These are phyloP conservation scores for Anguilla pacifica DNA, from an alignment of 2,797 vertebrate species.

Conservation along the genomic window DNA sequence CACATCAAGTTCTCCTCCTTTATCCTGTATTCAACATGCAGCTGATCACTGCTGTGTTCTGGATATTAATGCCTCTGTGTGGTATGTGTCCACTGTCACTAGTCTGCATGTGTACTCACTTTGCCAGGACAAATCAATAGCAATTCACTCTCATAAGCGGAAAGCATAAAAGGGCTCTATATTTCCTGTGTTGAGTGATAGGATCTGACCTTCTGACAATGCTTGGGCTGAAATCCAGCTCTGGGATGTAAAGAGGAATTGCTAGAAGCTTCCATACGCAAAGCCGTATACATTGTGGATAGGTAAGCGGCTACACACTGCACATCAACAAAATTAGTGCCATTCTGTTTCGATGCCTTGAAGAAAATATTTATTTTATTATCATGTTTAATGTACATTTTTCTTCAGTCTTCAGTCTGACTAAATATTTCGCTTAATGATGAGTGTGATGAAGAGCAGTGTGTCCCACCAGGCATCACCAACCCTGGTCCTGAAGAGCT, in stretches of 20 bases:
- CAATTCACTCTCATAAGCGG: not conserved
- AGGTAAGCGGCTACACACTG: not conserved
- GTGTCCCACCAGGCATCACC: not conserved
- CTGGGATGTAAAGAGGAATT: not conserved
- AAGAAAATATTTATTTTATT: not conserved
- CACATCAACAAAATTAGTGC: not conserved
- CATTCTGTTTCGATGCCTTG: not conserved
- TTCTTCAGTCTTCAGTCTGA: not conserved
- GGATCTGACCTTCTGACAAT: conserved; percentile 1
- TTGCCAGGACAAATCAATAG: not conserved
- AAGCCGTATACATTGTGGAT: not conserved
- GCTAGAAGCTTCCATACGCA: not conserved
- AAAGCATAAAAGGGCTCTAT: not conserved
- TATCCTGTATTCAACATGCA: not conserved
- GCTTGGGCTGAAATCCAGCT: not conserved
- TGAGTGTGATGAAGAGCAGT: not conserved
- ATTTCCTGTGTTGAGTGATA: conserved; percentile 11
- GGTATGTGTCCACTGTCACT: not conserved
- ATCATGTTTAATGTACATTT: not conserved
- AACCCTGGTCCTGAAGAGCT: not conserved
- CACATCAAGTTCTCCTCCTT: not conserved
- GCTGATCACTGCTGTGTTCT: not conserved
- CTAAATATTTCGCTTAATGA: not conserved
- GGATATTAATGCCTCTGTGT: not conserved
- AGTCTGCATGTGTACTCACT: not conserved